phyloP scores from a whole-genome alignment of 1,140 invertebrate genomes.

The Batillaria attramentaria region DNA sequence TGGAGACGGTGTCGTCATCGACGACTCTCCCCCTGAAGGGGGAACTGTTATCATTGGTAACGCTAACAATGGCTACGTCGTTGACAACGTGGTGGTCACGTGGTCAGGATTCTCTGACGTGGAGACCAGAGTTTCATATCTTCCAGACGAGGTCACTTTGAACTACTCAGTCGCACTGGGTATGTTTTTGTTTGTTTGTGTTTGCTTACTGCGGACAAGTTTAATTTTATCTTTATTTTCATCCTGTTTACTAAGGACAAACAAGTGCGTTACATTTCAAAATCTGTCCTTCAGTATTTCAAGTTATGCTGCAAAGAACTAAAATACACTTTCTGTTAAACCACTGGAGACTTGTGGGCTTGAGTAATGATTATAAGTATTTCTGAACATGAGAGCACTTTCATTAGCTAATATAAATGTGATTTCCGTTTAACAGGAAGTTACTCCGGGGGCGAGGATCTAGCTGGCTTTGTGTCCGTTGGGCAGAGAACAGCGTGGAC shows the following conservation, averaged over 20 bases:
- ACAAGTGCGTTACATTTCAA: too few relatives aligned
- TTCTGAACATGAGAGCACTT: background rate
- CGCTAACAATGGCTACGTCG: constrained; percentile 39
- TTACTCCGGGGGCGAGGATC: background rate
- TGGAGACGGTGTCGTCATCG: constrained; percentile 50
- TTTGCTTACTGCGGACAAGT: too few relatives aligned
- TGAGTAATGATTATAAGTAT: too few relatives aligned
- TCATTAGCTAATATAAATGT: too few relatives aligned
- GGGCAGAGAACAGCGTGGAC: constrained; percentile 6
- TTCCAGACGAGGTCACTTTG: constrained; percentile 11
- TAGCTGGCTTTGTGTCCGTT: background rate
- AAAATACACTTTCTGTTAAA: too few relatives aligned
- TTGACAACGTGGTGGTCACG: constrained; percentile 19
- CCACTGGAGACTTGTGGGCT: too few relatives aligned
- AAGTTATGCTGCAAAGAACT: too few relatives aligned
- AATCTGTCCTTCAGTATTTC: too few relatives aligned
- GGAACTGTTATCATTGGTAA: constrained; percentile 37
- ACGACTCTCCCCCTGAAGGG: constrained; percentile 33
- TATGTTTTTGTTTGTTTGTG: background rate
- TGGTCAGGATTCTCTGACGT: constrained; percentile 47
- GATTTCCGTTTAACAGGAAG: too few relatives aligned
- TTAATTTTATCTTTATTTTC: too few relatives aligned
- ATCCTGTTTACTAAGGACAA: too few relatives aligned
- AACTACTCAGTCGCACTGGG: constrained; percentile 10
- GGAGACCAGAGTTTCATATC: background rate